Base-by-base conservation (phyloP, 2,113 vertebrate genomes). In the Nothocercus julius region DNA sequence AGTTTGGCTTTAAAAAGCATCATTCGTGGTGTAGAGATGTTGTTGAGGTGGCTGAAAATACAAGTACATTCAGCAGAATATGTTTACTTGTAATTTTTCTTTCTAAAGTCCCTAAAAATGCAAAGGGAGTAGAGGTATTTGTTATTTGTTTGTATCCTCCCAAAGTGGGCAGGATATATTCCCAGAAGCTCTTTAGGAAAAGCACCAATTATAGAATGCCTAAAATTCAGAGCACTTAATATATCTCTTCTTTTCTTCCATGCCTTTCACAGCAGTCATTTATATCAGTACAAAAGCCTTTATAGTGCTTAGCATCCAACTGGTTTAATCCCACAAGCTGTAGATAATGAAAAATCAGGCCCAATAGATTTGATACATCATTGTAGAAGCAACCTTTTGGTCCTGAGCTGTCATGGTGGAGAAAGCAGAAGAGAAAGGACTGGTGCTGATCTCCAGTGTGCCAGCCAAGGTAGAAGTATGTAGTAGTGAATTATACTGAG, bases 21-120 rank as follows among this genome's bases (percentile, higher is more conserved):
- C 0, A 0, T 20, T 61, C 12, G 21, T 0, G 5, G 42, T 20
- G 15, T 8, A 30, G 68, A 88, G 85, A n/a, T 47, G 54, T 27
- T 8, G 58, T 74, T 70, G 68, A 67, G 38, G 49, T 51, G 84
- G 62, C 70, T 91, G 81, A 54, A 78, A 78, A 49, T 69, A 54
- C 74, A 69, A 49, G 51, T 49, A 17, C 18, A 2, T 56, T 81
- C 61, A 82, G 89, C 79, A 85, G n/a, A 67, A 72, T 42, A 66
- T n/a, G 53, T 92, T 93, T n/a, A 21, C 18, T 34, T 76, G 28
- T 0, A 0, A 38, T 59, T 90, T 58, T 61, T 75, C 54, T 69
- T 72, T 83, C 21, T 95, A 30, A 40, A 81, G 25, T 51, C 13
- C 9, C 61, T 47, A 19, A 64, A 92, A 76, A 21, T 85, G 59